These are phyloP conservation scores for Conopomorpha cramerella DNA, from an alignment of 1,140 invertebrate genomes.

Conservation along the genomic window DNA sequence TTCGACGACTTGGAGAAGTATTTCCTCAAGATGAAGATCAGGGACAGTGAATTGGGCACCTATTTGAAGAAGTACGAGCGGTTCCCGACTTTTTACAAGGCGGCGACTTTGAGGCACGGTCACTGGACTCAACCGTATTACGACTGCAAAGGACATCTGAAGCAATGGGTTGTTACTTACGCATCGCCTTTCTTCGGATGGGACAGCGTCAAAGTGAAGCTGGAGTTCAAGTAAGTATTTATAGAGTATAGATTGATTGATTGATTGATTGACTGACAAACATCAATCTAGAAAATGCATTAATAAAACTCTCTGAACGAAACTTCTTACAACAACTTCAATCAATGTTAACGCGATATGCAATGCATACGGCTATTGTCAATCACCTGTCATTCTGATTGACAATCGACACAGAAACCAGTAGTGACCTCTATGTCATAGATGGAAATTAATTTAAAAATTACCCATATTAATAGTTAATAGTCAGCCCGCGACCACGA, in stretches of 20 bases:
- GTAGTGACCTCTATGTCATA: no score
- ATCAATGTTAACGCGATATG: no score
- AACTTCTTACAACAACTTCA: no score
- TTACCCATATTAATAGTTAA: no score
- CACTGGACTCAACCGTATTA: constrained; percentile 93
- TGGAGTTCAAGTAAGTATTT: constrained; percentile 92
- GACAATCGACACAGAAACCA: no score
- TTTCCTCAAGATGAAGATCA: constrained; percentile 89
- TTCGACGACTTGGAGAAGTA: constrained; percentile 91
- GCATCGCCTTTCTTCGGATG: constrained; percentile 96
- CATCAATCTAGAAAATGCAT: no score
- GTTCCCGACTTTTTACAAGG: constrained; percentile 88
- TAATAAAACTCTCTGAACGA: no score
- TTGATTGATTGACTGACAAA: no score
- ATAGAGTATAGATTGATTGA: neutral
- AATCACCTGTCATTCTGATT: no score
- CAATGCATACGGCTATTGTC: no score
- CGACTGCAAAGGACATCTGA: constrained; percentile 90
- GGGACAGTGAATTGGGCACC: constrained; percentile 85
- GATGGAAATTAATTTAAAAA: no score
- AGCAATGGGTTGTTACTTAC: constrained; percentile 96
- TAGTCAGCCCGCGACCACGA: no score
- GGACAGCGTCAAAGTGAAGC: constrained; percentile 87
- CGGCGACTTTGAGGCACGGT: constrained; percentile 85
- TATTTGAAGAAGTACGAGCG: constrained; percentile 85